Conservation (phyloP, 1,140 invertebrate species). For the Coenobita brevimanus region DNA sequence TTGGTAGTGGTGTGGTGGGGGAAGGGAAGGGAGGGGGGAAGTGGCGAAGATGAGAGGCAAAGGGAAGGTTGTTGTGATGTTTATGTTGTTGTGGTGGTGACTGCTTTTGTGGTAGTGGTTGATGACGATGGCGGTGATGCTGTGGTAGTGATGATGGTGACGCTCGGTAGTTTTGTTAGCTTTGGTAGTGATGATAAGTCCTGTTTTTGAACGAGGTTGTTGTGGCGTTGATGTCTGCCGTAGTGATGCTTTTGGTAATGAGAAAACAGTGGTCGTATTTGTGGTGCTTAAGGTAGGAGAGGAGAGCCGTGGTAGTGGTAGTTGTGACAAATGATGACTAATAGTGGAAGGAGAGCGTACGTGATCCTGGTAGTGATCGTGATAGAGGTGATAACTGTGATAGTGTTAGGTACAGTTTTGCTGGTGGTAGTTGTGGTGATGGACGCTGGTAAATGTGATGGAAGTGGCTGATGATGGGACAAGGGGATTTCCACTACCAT, state of each 20-base stretch:
- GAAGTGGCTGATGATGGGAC: too few species aligned
- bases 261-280: not conserved
- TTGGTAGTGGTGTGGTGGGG: conserved; percentile 8
- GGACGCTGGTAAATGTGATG: not conserved
- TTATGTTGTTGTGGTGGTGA: not conserved
- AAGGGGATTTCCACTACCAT: too few species aligned
- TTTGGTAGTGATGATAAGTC: too few species aligned
- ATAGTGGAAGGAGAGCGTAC: too few species aligned
- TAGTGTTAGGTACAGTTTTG: too few species aligned
- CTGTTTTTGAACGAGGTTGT: not conserved
- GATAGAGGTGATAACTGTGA: too few species aligned
- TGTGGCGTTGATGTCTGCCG: not conserved
- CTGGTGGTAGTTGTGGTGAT: not conserved
- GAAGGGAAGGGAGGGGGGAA: not conserved
- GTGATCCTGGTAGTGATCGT: too few species aligned
- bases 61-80: not conserved
- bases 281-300: not conserved
- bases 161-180: too few species aligned
- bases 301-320: not conserved
- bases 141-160: not conserved
- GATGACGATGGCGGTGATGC: not conserved
- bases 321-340: not conserved
- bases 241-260: too few species aligned
- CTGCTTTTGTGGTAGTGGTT: not conserved
- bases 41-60: not conserved